Evolutionary conservation across 2,888 invertebrate species (phyloP), one percentile per base, ranked within the genome.

Genomic region (Pegoplata infirma): DNA sequence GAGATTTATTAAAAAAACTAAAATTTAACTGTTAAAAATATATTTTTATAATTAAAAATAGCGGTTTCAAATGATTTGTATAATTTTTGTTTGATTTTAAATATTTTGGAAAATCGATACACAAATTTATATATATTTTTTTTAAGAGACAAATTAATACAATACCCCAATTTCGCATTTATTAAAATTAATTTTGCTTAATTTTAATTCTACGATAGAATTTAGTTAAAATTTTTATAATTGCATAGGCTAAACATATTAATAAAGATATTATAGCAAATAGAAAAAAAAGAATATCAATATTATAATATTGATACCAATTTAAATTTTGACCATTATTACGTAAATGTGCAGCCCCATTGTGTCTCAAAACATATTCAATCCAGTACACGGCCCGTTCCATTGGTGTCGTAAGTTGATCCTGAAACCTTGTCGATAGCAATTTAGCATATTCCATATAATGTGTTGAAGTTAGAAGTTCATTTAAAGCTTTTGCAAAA

Each of bases 281-380:
- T n/a, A 55, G 17, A 36, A 32, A 36, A 7, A 16, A 17, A 2
- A 19, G 17, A 19, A 56, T 36, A 56, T 56, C 56, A 12, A 56
- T 19, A 56, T 56, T 56, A 6, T 56, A 56, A 19, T 10, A 36
- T 36, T 56, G 17, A 16, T 17, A 36, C 2, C 5, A 5, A 10
- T 2, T 36, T 40, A 56, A 56, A 17, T 56, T 56, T n/a, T 17
- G 56, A n/a, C 56, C 56, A 17, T 36, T 10, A 56, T 56, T 56
- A 5, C 36, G 56, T 17, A 56, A 10, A 40, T 56, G 56, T 36
- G 16, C 10, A 3, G 56, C 56, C 19, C 56, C 56, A n/a, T n/a
- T n/a, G n/a, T n/a, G n/a, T n/a, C n/a, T n/a, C n/a, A n/a, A n/a
- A n/a, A n/a, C n/a, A n/a, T 56, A 36, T 19, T 56, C 56, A 4